phyloP scores from a whole-genome alignment of 2,797 vertebrate genomes.

The Cheirogaleus major region DNA sequence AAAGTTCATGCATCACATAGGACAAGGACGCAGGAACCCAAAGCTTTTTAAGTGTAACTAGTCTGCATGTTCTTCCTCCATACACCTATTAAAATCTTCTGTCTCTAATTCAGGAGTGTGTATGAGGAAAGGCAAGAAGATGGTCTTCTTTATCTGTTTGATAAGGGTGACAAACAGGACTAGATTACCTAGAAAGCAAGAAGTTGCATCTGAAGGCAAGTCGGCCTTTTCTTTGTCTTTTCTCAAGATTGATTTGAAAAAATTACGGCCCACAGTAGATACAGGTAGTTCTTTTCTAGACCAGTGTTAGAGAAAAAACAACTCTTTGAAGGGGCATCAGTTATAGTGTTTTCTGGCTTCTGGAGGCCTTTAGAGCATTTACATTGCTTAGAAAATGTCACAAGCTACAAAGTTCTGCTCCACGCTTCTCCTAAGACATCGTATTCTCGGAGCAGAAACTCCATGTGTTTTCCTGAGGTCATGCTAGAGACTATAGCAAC shows the following conservation, averaged over 20 bases:
- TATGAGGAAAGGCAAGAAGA: not conserved
- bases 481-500: not conserved
- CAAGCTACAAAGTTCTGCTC: not conserved
- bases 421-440: not conserved
- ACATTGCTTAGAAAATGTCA: not conserved
- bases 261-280: not conserved
- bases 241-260: not conserved
- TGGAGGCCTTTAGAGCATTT: not conserved
- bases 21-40: constrained; percentile 56
- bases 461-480: not conserved
- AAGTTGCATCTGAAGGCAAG: not conserved
- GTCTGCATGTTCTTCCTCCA: constrained; percentile 20
- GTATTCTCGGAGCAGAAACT: not conserved
- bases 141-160: not conserved
- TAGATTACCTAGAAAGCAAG: not conserved
- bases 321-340: rapidly evolving
- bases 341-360: not conserved
- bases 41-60: constrained; percentile 49
- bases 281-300: not conserved
- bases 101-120: not conserved
- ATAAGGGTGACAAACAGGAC: not conserved
- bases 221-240: not conserved
- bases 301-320: not conserved
- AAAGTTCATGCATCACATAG: constrained; percentile 66
- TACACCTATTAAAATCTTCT: constrained; percentile 53